Evolutionary conservation across 2,113 vertebrate genomes (phyloP).

Genomic region (Megaceryle maxima): DNA sequence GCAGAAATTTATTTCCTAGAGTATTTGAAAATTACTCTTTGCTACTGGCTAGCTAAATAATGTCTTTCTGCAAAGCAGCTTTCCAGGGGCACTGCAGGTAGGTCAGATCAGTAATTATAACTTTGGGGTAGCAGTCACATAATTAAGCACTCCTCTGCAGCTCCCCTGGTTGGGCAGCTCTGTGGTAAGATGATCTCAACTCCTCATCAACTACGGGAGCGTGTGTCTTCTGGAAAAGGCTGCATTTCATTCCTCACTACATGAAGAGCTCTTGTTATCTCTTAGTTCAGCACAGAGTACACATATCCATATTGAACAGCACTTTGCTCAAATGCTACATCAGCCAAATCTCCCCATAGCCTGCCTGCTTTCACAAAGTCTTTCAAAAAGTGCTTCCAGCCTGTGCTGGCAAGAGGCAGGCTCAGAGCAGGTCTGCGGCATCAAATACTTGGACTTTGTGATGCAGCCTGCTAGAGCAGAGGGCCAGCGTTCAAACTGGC

Average conservation of each 20-base stretch:
- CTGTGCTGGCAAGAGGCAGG: not conserved
- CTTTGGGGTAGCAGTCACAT: not conserved
- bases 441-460: not conserved
- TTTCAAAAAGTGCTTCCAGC: not conserved
- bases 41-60: not conserved
- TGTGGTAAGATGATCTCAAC: not conserved
- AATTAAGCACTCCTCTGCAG: not conserved
- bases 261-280: not conserved
- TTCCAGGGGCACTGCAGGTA: not conserved
- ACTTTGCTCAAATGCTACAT: not conserved
- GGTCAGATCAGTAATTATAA: not conserved
- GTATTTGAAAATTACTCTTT: not conserved
- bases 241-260: not conserved
- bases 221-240: not conserved
- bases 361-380: not conserved
- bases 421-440: not conserved
- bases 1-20: not conserved
- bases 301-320: not conserved
- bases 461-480: not conserved
- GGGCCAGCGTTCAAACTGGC: not conserved
- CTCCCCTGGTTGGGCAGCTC: not conserved
- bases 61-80: not conserved
- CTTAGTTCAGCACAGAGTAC: not conserved
- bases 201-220: not conserved
- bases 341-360: not conserved